Evolutionary conservation across 2,113 vertebrate genomes (phyloP).

Genomic region (Tauraco erythrolophus): DNA sequence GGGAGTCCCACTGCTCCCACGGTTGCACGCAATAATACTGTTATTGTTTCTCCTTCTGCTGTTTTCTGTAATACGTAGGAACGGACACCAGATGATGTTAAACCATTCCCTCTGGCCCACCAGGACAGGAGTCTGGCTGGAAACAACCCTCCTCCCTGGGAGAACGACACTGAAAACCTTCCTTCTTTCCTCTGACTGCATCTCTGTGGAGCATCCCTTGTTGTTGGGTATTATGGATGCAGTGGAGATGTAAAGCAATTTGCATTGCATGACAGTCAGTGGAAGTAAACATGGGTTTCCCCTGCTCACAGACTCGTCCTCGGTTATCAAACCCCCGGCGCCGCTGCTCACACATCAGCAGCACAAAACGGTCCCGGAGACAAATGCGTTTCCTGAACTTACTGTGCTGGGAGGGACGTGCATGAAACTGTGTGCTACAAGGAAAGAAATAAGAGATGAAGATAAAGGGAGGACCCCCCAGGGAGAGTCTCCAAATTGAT

Average conservation of each 20-base stretch:
- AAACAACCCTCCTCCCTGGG: neutral
- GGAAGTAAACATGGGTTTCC: neutral
- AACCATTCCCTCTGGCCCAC: neutral
- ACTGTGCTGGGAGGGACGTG: neutral
- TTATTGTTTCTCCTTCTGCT: neutral
- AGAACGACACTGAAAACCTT: neutral
- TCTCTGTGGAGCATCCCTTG: neutral
- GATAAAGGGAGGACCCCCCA: neutral
- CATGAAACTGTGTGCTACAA: neutral
- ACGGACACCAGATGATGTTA: neutral
- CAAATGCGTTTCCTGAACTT: neutral
- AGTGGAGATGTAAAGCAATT: neutral
- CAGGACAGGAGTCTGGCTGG: neutral
- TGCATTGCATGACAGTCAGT: neutral
- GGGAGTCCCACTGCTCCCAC: neutral
- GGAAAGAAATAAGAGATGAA: neutral
- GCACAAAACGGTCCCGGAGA: accelerated
- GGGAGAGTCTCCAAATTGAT: neutral
- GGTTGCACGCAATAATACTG: neutral
- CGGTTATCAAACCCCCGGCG: accelerated
- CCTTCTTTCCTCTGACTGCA: neutral
- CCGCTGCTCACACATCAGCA: neutral
- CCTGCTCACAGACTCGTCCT: neutral
- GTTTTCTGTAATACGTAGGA: neutral
- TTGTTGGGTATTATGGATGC: neutral